Evolutionary conservation across 2,113 vertebrate genomes (phyloP).

Genomic region (Tricholaema leucomelas): DNA sequence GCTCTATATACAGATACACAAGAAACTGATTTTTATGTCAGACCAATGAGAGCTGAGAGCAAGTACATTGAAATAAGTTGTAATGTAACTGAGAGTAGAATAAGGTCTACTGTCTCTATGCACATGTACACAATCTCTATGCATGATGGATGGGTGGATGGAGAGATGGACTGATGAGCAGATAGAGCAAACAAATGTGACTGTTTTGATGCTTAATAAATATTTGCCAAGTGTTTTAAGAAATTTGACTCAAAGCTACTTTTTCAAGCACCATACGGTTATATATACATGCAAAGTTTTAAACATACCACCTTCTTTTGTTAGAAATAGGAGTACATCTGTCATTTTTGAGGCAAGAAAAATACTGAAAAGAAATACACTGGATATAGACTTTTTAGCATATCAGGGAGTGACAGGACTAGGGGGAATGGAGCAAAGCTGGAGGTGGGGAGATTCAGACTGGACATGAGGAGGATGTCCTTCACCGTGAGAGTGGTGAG

Average conservation of each 20-base stretch:
- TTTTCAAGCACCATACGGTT: neutral
- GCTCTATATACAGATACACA: neutral
- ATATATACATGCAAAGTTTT: neutral
- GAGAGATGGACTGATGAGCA: neutral
- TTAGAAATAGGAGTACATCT: neutral
- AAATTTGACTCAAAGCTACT: neutral
- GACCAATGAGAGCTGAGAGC: neutral
- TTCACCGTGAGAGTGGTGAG: too few relatives aligned
- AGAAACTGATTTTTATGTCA: neutral
- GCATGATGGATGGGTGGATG: neutral
- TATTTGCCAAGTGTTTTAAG: neutral
- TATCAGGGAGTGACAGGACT: too few relatives aligned
- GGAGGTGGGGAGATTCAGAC: too few relatives aligned
- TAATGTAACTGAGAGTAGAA: neutral
- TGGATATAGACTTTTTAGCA: too few relatives aligned
- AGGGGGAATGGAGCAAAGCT: too few relatives aligned
- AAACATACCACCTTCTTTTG: neutral
- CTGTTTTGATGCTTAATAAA: neutral
- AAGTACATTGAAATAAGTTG: neutral
- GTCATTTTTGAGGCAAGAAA: neutral
- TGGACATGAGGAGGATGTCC: too few relatives aligned
- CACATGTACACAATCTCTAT: accelerated
- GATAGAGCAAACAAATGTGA: neutral
- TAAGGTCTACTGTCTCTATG: neutral
- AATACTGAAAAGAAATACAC: neutral